Conservation (phyloP, 1,140 invertebrate species). For the Thaumatotibia leucotreta region DNA sequence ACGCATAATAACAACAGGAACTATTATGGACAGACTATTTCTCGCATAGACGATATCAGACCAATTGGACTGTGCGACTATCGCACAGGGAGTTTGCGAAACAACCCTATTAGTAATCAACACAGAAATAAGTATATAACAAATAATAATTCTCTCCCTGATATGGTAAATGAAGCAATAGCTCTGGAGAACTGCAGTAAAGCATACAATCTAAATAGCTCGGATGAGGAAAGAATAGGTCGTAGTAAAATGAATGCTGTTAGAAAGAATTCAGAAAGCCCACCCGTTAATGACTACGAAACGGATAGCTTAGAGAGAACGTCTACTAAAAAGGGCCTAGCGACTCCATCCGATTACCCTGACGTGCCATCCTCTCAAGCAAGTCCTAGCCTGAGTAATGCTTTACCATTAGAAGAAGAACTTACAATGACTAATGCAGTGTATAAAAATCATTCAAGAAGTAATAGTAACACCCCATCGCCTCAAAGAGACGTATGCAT, state of each 20-base stretch:
- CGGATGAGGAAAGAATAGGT: slow-evolving; percentile 51
- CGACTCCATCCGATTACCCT: slow-evolving; percentile 80
- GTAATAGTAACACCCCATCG: slow-evolving; percentile 78
- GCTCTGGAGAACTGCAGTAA: slow-evolving; percentile 69
- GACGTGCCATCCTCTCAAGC: slow-evolving; percentile 82
- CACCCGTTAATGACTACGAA: slow-evolving; percentile 81
- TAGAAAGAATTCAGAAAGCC: slow-evolving; percentile 44
- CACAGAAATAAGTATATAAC: slow-evolving; percentile 51
- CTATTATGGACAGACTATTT: slow-evolving; percentile 44
- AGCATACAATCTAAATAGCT: slow-evolving; percentile 55
- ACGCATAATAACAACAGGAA: slow-evolving; percentile 27
- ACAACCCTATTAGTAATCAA: slow-evolving; percentile 28
- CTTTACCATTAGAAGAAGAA: slow-evolving; percentile 86
- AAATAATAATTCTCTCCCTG: slow-evolving; percentile 74
- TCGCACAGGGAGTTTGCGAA: slow-evolving; percentile 33
- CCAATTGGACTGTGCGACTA: slow-evolving; percentile 44
- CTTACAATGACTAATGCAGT: slow-evolving; percentile 86
- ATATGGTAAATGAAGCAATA: slow-evolving; percentile 80
- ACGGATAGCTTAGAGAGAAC: slow-evolving; percentile 87
- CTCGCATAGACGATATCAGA: slow-evolving; percentile 44
- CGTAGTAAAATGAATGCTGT: slow-evolving; percentile 25
- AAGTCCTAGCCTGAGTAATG: slow-evolving; percentile 81
- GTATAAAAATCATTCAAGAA: slow-evolving; percentile 77
- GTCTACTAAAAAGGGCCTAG: slow-evolving; percentile 72
- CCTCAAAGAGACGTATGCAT: slow-evolving; percentile 70